A percentile compares a stretch with the other conserved stretches of the same genome.
Evolutionary conservation across 2,888 invertebrate genomes (phyloP).

Genomic region (Lasioglossum villosulum): DNA sequence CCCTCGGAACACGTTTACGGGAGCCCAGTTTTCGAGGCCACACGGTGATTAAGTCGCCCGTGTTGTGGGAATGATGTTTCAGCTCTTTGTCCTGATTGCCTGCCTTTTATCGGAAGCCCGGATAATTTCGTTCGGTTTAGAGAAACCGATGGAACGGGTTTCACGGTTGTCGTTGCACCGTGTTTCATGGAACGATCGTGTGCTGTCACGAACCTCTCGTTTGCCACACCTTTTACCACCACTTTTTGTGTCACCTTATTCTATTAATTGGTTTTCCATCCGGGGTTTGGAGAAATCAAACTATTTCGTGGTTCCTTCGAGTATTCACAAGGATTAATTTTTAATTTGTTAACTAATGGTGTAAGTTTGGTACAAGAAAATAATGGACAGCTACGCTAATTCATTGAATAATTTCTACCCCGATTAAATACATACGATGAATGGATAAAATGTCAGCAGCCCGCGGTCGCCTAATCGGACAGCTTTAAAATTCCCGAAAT

Average conservation of each 20-base stretch:
- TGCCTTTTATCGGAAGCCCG: conserved; percentile 14
- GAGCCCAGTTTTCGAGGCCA: neutral
- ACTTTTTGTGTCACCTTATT: neutral
- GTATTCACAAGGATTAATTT: too few relatives aligned
- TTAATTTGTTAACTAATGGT: too few relatives aligned
- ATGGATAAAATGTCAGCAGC: neutral
- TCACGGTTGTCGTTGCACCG: neutral
- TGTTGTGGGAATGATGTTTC: conserved; percentile 5
- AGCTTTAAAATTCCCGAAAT: neutral
- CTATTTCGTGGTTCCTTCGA: neutral
- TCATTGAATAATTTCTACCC: neutral
- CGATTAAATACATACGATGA: neutral
- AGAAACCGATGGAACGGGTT: neutral
- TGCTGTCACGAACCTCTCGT: neutral
- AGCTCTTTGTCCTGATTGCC: conserved; percentile 6
- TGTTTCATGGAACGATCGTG: neutral
- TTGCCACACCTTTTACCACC: neutral
- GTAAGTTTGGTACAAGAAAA: neutral
- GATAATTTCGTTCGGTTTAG: conserved; percentile 11
- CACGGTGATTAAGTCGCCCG: conserved; percentile 15
- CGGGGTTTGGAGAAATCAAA: neutral
- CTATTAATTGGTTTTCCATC: neutral
- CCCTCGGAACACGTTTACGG: neutral
- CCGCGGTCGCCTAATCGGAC: neutral
- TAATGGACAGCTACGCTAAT: neutral